Base-by-base conservation (phyloP, 1,140 invertebrate genomes). In the Achroia grisella region DNA sequence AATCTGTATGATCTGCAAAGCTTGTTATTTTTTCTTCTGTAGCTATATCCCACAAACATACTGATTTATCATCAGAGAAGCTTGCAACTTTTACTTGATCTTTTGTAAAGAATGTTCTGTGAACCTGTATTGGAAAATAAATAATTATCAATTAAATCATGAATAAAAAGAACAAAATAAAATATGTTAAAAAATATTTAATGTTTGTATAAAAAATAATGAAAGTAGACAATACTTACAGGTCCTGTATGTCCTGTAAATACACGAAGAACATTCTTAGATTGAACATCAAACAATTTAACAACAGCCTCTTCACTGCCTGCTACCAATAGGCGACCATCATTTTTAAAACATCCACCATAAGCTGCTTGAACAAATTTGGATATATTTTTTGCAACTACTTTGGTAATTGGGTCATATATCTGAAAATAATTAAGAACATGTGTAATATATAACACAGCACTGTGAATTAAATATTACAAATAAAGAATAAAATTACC, bases 31-130 rank as follows among this genome's bases (percentile, higher is more conserved):
- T 86, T 56, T 91, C 90, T 79, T 97, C 95, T 61, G 89, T 94
- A 4, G 93, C 88, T 67, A 99, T 93, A 71, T 99, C 97, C 96
- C 96, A 98, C 8, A 98, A 54, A 51, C 88, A 87, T 5, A 95
- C 90, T n/a, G 91, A 89, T 81, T 96, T 97, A 75, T 99, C 97
- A 87, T 99, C 97, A 5, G 95, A 95, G 76, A 96, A 98, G 64
- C 96, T 97, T 4, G 93, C 88, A 23, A 99, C 87, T 44, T 93
- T 92, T 23, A 91, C 78, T 63, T 93, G 91, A 71, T 94, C 92
- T 27, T 89, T 86, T 10, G 95, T 90, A 62, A 98, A 99, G 68
- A 90, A 92, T 52, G 93, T 92, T 30, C 95, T 89, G 75, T 97
- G 96, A 1, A 97, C 93, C 86, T 87, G 58, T 35, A 78, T 79